Conservation (phyloP, 2,113 vertebrate species). For the Emydura subglobosa region DNA sequence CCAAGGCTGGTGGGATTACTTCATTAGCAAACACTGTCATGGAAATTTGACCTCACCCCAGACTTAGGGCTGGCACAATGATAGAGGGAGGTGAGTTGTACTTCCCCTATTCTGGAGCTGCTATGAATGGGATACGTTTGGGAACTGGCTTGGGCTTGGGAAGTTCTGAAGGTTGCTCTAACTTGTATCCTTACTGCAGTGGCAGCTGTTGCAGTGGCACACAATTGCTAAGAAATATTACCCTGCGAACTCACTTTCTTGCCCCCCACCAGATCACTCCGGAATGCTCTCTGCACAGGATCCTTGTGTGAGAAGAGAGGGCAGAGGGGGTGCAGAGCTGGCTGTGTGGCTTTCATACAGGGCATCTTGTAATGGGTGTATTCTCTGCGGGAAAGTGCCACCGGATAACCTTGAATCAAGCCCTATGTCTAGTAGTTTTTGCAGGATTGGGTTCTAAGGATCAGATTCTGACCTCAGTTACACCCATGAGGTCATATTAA, state of each 20-base stretch:
- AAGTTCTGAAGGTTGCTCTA: neutral
- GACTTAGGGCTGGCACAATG: neutral
- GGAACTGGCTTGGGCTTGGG: neutral
- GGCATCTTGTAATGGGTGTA: neutral
- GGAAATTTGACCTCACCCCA: neutral
- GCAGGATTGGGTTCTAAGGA: neutral
- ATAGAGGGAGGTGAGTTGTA: neutral
- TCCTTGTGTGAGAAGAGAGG: neutral
- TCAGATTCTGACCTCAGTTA: neutral
- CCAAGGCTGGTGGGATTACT: neutral
- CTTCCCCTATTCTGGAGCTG: neutral
- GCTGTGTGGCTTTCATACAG: neutral
- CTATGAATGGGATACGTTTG: neutral
- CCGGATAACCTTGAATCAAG: neutral
- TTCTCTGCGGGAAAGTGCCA: neutral
- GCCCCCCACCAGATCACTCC: rapidly evolving
- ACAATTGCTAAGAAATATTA: too few relatives aligned
- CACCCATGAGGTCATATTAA: neutral
- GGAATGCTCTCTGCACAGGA: neutral
- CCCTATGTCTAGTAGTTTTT: rapidly evolving
- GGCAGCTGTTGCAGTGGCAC: neutral
- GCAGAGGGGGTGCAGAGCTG: rapidly evolving
- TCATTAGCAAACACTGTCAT: neutral
- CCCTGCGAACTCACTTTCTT: neutral
- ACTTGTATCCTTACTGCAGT: neutral